A percentile compares a stretch with the other conserved stretches of the same genome.
Evolutionary conservation across 2,888 invertebrate species (phyloP).

Genomic region (Sesamia inferens): DNA sequence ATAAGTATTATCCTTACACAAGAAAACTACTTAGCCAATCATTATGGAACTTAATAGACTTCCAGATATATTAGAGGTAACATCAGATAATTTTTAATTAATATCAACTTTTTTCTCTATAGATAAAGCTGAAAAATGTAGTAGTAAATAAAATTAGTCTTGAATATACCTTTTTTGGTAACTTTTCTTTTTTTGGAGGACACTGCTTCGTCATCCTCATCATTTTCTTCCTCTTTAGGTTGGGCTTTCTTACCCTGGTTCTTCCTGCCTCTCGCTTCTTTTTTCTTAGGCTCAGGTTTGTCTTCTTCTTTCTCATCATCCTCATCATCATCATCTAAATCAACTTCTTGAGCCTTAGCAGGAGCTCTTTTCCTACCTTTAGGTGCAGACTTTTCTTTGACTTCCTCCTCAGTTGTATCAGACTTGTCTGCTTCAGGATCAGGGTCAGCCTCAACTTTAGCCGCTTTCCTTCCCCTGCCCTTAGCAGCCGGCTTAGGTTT

Average conservation of each 20-base stretch:
- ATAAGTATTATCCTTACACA: neutral
- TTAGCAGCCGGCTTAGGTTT: constrained; percentile 76
- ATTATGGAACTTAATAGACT: no score
- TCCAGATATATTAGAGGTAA: no score
- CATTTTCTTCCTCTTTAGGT: constrained; percentile 76
- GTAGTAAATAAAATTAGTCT: no score
- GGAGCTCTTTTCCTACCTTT: constrained; percentile 69
- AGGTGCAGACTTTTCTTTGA: constrained; percentile 70
- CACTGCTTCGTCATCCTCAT: constrained; percentile 70
- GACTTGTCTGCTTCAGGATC: constrained; percentile 68
- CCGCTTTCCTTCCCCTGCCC: constrained; percentile 78
- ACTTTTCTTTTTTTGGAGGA: constrained; percentile 77
- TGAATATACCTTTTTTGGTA: constrained; percentile 79
- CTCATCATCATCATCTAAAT: constrained; percentile 67
- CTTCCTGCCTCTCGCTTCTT: constrained; percentile 78
- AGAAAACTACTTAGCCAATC: no score
- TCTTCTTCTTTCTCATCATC: constrained; percentile 69
- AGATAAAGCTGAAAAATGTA: no score
- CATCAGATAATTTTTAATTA: constrained; percentile 69
- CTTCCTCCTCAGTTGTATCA: constrained; percentile 73
- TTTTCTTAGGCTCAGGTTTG: constrained; percentile 79
- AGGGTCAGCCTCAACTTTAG: constrained; percentile 67
- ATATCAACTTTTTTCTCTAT: no score
- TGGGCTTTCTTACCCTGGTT: constrained; percentile 77
- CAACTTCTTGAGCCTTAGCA: constrained; percentile 71